Conservation (phyloP, 2,797 vertebrate species). For the Octomys mimax region DNA sequence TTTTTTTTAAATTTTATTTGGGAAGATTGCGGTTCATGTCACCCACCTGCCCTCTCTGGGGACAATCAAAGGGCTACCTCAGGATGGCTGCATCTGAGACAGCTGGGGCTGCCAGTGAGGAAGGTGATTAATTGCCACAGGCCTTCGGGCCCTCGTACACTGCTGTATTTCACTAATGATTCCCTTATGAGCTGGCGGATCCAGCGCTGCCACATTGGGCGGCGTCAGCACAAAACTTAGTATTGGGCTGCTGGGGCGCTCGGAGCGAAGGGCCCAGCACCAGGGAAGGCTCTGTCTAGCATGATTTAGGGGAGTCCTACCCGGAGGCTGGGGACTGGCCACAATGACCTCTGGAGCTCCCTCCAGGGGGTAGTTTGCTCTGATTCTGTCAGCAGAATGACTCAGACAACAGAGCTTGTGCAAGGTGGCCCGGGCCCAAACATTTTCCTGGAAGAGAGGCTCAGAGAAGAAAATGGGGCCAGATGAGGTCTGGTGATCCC, state of each 20-base stretch:
- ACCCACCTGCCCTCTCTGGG: slow-evolving; percentile 71
- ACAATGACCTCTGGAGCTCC: slow-evolving; percentile 29
- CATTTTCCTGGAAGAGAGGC: neutral
- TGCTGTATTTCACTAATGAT: slow-evolving; percentile 70
- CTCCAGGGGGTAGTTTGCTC: slow-evolving; percentile 50
- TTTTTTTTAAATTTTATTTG: slow-evolving; percentile 19
- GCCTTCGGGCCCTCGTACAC: slow-evolving; percentile 68
- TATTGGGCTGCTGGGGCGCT: slow-evolving; percentile 69
- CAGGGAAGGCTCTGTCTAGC: slow-evolving; percentile 66
- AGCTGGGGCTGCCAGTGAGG: slow-evolving; percentile 49
- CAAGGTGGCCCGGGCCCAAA: neutral
- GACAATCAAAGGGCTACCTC: slow-evolving; percentile 77
- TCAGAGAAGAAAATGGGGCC: neutral
- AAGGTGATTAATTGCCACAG: slow-evolving; percentile 79
- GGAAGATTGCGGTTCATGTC: slow-evolving; percentile 70
- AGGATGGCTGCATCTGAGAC: slow-evolving; percentile 70
- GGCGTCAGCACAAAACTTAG: slow-evolving; percentile 75
- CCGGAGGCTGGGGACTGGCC: slow-evolving; percentile 67
- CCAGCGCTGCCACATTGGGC: rapidly evolving
- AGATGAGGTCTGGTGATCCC: neutral
- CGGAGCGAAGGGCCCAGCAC: slow-evolving; percentile 47
- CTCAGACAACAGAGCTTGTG: neutral
- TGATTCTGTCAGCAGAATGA: slow-evolving; percentile 61
- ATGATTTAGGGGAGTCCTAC: slow-evolving; percentile 64
- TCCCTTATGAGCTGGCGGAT: slow-evolving; percentile 72